Conservation (phyloP, 2,797 vertebrate genomes). For the Hippopotamyrus pictus region DNA sequence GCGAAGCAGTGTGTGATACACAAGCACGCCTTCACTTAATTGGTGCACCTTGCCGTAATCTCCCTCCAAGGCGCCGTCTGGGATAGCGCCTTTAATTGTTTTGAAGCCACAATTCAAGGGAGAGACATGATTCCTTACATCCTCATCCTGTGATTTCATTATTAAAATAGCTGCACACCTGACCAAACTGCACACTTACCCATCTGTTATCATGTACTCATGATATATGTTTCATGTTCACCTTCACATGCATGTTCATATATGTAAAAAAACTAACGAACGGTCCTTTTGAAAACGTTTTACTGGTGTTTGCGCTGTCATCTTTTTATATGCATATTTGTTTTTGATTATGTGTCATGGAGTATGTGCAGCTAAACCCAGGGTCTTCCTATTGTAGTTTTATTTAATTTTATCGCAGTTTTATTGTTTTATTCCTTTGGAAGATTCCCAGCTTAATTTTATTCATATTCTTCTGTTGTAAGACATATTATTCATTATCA, state of each 20-base stretch:
- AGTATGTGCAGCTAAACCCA: neutral
- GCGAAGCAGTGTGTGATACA: slow-evolving; percentile 2
- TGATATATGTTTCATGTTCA: neutral
- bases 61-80: neutral
- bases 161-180: neutral
- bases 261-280: neutral
- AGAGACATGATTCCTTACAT: neutral
- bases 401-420: neutral
- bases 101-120: slow-evolving; percentile 13
- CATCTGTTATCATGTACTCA: neutral
- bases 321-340: neutral
- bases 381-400: neutral
- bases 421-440: neutral
- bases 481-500: neutral
- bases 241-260: neutral
- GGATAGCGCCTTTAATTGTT: slow-evolving; percentile 17
- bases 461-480: neutral
- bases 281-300: neutral
- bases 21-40: slow-evolving; percentile 13
- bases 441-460: neutral
- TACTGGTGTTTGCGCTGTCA: neutral
- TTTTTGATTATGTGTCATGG: neutral
- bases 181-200: neutral
- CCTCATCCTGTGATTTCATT: neutral
- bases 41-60: slow-evolving; percentile 21